These are phyloP conservation scores for Oligia fasciuncula DNA, from an alignment of 2,888 invertebrate species.

Conservation along the genomic window DNA sequence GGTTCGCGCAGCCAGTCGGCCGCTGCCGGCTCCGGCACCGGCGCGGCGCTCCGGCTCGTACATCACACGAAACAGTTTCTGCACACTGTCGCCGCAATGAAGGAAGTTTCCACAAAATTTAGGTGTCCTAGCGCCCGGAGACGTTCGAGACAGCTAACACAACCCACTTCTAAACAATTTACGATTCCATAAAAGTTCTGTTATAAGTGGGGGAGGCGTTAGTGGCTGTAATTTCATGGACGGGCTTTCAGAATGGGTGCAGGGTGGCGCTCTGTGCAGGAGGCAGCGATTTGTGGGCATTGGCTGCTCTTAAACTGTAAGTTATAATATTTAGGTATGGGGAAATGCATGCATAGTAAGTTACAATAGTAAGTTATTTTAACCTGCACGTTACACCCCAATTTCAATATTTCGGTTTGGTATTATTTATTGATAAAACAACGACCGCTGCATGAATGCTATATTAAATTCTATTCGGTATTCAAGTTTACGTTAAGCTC, in stretches of 20 bases:
- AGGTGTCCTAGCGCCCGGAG: conserved; percentile 63
- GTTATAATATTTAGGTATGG: conserved; percentile 2
- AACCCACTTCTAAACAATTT: conserved; percentile 75
- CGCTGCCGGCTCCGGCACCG: background rate
- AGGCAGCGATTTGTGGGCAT: conserved; percentile 37
- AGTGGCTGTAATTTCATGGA: conserved; percentile 70
- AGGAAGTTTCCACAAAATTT: conserved; percentile 64
- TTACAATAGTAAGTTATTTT: background rate
- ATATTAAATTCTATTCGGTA: background rate
- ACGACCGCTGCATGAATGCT: background rate
- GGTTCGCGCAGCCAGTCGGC: background rate
- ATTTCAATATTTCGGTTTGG: background rate
- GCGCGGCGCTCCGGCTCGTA: conserved; percentile 33
- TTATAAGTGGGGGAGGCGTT: conserved; percentile 72
- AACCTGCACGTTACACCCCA: too few relatives aligned
- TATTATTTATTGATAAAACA: background rate
- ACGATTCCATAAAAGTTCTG: conserved; percentile 76
- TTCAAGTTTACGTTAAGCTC: background rate
- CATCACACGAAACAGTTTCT: conserved; percentile 50
- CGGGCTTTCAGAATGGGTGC: conserved; percentile 66
- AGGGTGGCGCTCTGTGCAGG: conserved; percentile 36
- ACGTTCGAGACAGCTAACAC: conserved; percentile 66
- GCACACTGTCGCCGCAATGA: conserved; percentile 61
- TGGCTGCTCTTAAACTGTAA: conserved; percentile 10
- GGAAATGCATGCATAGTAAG: background rate